Base-by-base conservation (phyloP, 2,888 invertebrate genomes). In the Hesperia comma region DNA sequence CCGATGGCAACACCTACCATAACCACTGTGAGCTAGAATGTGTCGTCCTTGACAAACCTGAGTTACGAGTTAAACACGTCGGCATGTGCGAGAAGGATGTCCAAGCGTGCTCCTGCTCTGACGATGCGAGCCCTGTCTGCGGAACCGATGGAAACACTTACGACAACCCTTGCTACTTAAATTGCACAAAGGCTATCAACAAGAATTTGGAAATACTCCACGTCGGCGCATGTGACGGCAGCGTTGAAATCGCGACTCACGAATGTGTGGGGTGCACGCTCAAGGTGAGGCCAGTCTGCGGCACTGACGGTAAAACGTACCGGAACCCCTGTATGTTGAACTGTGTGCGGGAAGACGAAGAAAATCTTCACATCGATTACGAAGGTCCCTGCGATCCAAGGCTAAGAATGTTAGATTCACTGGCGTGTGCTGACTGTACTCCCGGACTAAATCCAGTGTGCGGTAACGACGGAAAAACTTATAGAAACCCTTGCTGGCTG, bases 311-410 rank as follows among this genome's bases (percentile, higher is more conserved):
- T 1, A 57, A 15, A 0, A 82, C 80, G 0, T 83, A 83, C 71
- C 69, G 74, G 10, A 81, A 80, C 70, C 40, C 68, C 3, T 81
- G 81, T 62, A 26, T 63, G 0, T 68, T 80, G 5, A 43, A 56
- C 0, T 82, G 82, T 63, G 63, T 12, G 71, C 17, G 70, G 61
- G 14, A 15, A 71, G 14, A 21, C 8, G 14, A 26, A 2, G 15
- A 26, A 8, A 21, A 33, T 2, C 21, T 54, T 5, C 21, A 15
- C 33, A 15, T 54, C 12, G 33, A 15, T 4, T 33, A 54, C 33
- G 54, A 32, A 2, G 54, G 54, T 1, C 21, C 21, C 12, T 54
- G 54, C 33, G 54, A 54, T 61, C 17, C 40, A 4, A 33, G 33
- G 15, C 69, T 72, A n/a, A 68, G 55, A 3, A 40, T 70, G 1